Evolutionary conservation across 2,888 invertebrate species (phyloP).

Genomic region (Ischnura elegans): DNA sequence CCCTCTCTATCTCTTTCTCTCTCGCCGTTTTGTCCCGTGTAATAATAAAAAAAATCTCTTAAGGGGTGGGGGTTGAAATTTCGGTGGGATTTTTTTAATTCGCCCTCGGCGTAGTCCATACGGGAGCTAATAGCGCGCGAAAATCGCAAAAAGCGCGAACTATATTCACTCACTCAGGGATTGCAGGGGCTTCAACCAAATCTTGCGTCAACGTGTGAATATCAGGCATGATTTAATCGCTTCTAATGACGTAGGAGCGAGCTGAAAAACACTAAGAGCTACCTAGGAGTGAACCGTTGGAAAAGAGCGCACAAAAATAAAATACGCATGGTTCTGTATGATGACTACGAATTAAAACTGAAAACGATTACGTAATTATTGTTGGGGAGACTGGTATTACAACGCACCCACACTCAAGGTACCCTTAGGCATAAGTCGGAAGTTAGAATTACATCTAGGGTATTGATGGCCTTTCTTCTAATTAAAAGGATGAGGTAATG

Average conservation of each 20-base stretch:
- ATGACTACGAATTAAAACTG: no score
- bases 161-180: not conserved
- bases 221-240: not conserved
- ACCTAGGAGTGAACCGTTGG: no score
- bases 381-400: no score
- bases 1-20: no score
- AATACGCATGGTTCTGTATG: not conserved
- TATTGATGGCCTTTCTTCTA: no score
- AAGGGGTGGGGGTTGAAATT: not conserved
- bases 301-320: not conserved
- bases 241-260: not conserved
- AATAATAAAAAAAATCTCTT: conserved; percentile 15
- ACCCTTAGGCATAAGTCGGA: no score
- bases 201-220: not conserved
- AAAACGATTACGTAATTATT: no score
- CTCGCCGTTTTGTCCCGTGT: conserved; percentile 39
- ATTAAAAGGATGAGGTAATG: no score
- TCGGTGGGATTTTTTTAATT: conserved; percentile 8
- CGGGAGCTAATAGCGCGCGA: not conserved
- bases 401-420: no score
- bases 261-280: not conserved
- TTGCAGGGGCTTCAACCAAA: not conserved
- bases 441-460: no score
- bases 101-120: not conserved
- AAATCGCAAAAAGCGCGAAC: not conserved